These are phyloP conservation scores for Odontomachus brunneus DNA, from an alignment of 1,140 invertebrate species.

Conservation along the genomic window DNA sequence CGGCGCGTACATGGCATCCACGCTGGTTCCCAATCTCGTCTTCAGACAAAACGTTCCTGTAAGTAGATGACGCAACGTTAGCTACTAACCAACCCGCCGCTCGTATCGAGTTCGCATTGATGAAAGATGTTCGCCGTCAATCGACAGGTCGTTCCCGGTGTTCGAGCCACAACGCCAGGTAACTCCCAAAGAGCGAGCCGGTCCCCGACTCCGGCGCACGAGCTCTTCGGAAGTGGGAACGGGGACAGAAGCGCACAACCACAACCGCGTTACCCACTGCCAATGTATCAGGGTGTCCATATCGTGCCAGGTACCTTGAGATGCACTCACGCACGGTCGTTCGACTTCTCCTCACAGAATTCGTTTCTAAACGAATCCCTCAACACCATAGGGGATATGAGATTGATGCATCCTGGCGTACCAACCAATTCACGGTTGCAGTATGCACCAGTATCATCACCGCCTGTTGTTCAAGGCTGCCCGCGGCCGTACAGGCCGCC, in stretches of 20 bases:
- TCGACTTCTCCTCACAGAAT: neutral
- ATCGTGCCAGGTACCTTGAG: conserved; percentile 82
- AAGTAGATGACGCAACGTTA: conserved; percentile 28
- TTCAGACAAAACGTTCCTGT: conserved; percentile 84
- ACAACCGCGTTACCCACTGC: conserved; percentile 83
- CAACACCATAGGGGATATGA: conserved; percentile 79
- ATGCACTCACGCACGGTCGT: neutral
- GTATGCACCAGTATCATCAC: conserved; percentile 82
- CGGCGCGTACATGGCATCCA: conserved; percentile 80
- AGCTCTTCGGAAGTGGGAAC: conserved; percentile 78
- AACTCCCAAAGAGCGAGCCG: conserved; percentile 82
- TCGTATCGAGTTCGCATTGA: neutral
- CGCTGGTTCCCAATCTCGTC: conserved; percentile 82
- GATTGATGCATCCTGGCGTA: conserved; percentile 83
- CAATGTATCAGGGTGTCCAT: conserved; percentile 85
- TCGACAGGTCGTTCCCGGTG: conserved; percentile 78
- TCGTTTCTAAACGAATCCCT: conserved; percentile 6
- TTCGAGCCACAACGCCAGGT: conserved; percentile 82
- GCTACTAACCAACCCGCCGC: neutral
- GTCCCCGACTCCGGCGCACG: conserved; percentile 82
- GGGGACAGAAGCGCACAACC: conserved; percentile 82
- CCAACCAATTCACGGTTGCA: conserved; percentile 80
- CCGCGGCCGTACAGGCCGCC: conserved; percentile 82
- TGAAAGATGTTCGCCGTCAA: neutral
- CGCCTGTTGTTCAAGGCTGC: conserved; percentile 83